Base-by-base conservation (phyloP, 2,113 vertebrate genomes). In the Pampusana beccarii region DNA sequence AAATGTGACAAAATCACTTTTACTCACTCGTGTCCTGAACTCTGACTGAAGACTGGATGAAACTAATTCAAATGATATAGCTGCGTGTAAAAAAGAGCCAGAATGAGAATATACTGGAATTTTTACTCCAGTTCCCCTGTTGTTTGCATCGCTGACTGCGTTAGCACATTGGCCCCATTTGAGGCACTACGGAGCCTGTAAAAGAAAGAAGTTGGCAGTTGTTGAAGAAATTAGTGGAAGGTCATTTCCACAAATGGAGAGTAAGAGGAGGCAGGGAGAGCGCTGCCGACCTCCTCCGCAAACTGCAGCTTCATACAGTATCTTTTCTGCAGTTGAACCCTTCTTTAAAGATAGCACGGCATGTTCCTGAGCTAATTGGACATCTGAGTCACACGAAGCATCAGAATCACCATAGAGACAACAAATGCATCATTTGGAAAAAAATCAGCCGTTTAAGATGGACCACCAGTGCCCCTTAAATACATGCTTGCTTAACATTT, bases 1-100 rank as follows among this genome's bases (percentile, higher is more conserved):
- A 82, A 82, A 87, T 85, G 80, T 84, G 93, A 78, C 82, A 56
- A 95, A 78, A 50, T 83, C 56, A 48, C 46, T 95, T 93, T 50
- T 86, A 20, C 46, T 62, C 61, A 11, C 42, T 92, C 0, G 0
- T n/a, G 34, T 66, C 33, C 64, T 86, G 21, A 88, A 29, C 24
- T 71, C 80, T 21, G 61, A 25, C 38, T 25, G 65, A 50, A 80
- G 83, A n/a, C 18, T 50, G 54, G 23, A 18, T 60, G 64, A 67
- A 78, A 71, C 31, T n/a, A 48, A 42, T 56, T 44, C 54, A 48
- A n/a, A 44, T 13, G 0, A 23, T 56, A 36, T 1, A 10, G 2
- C 14, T 70, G 31, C 15, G 29, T 28, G 26, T 31, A 28, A 71
- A 75, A 46, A 56, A 21, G 15, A 44, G n/a, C 0, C 6, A 70